Evolutionary conservation across 2,797 vertebrate genomes (phyloP).

Genomic region (Melopsittacus undulatus): DNA sequence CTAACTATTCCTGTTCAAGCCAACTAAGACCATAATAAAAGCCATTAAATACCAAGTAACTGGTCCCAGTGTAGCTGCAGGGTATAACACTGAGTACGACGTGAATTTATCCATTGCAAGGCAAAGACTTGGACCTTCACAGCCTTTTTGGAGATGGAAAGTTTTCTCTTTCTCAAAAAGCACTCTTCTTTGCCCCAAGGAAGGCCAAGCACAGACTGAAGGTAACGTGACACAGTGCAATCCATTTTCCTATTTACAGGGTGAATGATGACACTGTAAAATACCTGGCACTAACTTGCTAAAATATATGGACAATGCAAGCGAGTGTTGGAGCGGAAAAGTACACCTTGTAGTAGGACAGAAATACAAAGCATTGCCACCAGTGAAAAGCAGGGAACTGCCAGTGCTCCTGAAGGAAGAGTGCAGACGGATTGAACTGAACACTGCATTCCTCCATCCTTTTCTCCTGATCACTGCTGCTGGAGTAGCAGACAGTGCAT

Average conservation of each 20-base stretch:
- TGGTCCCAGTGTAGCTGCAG: conserved; percentile 43
- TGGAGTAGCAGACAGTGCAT: not conserved
- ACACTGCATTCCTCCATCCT: fast-evolving
- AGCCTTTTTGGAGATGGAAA: conserved; percentile 14
- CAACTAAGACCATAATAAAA: conserved; percentile 43
- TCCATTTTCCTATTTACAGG: not conserved
- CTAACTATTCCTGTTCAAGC: conserved; percentile 52
- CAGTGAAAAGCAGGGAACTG: not conserved
- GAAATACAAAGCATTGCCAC: not conserved
- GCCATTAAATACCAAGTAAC: conserved; percentile 52
- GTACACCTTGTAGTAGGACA: not conserved
- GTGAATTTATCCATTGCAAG: conserved; percentile 50
- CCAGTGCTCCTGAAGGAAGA: not conserved
- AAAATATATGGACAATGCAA: not conserved
- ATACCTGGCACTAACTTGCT: not conserved
- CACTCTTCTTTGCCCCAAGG: not conserved
- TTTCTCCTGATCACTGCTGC: fast-evolving
- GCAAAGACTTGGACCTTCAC: conserved; percentile 12
- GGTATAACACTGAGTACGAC: conserved; percentile 6
- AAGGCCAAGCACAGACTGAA: not conserved
- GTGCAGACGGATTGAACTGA: not conserved
- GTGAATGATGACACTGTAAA: conserved; percentile 7
- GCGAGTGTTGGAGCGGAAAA: not conserved
- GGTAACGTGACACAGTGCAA: not conserved
- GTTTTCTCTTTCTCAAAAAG: not conserved